phyloP scores from a whole-genome alignment of 2,888 invertebrate genomes.

The Drosophila subquinaria region DNA sequence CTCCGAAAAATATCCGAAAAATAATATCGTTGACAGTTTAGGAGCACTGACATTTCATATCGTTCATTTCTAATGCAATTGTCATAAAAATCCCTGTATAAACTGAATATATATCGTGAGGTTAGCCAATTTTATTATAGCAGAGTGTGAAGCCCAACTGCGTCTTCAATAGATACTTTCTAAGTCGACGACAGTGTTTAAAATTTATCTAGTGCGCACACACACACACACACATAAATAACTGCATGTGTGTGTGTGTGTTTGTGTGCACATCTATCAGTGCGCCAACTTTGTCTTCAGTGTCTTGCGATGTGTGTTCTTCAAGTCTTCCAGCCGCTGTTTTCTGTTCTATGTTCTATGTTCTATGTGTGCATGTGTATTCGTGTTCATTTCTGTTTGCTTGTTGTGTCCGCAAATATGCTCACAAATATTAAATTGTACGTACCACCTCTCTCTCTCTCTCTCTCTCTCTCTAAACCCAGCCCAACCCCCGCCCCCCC shows the following conservation, averaged over 20 bases:
- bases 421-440: conserved; percentile 78
- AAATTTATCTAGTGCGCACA: conserved; percentile 73
- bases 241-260: conserved; percentile 25
- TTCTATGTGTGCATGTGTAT: neutral
- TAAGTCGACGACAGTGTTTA: conserved; percentile 78
- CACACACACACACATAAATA: conserved; percentile 42
- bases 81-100: too few relatives aligned
- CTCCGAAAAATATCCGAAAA: too few relatives aligned
- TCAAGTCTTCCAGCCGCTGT: conserved; percentile 41
- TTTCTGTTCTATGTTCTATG: conserved; percentile 21
- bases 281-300: conserved; percentile 53
- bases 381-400: conserved; percentile 36
- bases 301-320: conserved; percentile 46
- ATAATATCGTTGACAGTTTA: too few relatives aligned
- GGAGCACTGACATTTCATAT: too few relatives aligned
- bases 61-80: too few relatives aligned
- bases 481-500: neutral
- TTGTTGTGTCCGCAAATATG: conserved; percentile 69
- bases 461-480: neutral
- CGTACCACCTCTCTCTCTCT: conserved; percentile 27
- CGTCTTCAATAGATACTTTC: conserved; percentile 62
- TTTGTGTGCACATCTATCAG: conserved; percentile 46
- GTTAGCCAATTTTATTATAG: neutral
- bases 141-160: neutral
- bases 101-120: neutral